Evolutionary conservation across 2,113 vertebrate genomes (phyloP).

Genomic region (Sander lucioperca): DNA sequence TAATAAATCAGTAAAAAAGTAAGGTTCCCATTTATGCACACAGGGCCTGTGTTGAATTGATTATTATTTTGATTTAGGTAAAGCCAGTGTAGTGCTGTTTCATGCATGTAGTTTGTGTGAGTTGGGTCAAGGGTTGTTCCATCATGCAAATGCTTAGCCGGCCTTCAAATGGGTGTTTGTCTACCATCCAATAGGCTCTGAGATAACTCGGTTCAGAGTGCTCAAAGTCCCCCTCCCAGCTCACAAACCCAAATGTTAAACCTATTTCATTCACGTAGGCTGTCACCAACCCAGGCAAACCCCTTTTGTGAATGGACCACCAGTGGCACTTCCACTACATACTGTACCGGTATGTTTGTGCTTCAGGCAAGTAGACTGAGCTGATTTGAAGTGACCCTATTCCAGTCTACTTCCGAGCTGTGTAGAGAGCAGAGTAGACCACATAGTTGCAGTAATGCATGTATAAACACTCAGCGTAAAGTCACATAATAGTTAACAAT

Average conservation of each 20-base stretch:
- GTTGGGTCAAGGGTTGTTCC: slow-evolving; percentile 35
- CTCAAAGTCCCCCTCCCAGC: neutral
- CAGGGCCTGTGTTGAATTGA: neutral
- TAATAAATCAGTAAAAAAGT: neutral
- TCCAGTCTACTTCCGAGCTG: neutral
- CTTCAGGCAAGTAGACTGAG: slow-evolving; percentile 5
- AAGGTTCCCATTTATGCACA: neutral
- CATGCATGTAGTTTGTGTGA: neutral
- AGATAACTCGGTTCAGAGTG: slow-evolving; percentile 24
- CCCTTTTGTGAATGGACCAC: slow-evolving; percentile 34
- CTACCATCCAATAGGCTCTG: slow-evolving; percentile 14
- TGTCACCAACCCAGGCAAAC: slow-evolving; percentile 14
- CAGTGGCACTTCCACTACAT: neutral
- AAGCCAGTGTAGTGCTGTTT: neutral
- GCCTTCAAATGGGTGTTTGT: slow-evolving; percentile 30
- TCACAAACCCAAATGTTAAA: neutral
- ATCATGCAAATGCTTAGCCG: slow-evolving; percentile 21
- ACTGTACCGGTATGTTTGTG: neutral
- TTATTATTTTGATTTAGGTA: neutral
- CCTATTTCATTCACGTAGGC: slow-evolving; percentile 37
- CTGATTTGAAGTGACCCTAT: slow-evolving; percentile 2
- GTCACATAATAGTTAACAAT: neutral
- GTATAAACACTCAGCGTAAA: neutral
- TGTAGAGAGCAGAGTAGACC: neutral
- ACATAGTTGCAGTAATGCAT: neutral